Percentiles rank a stretch among this genome's conserved stretches.
phyloP scores from a whole-genome alignment of 2,113 vertebrate genomes.

The Lota lota region DNA sequence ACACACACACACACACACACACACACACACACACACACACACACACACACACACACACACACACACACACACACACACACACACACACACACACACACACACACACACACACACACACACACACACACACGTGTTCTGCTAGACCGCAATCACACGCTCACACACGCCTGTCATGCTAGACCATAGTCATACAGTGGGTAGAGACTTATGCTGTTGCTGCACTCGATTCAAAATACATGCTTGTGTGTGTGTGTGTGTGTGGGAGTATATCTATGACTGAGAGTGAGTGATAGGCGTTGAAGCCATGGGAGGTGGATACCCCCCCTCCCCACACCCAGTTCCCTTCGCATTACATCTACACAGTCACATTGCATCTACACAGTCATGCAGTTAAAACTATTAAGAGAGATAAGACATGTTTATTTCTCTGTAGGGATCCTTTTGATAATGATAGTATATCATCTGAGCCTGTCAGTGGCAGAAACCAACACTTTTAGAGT shows the following conservation, averaged over 20 bases:
- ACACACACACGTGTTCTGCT: too few species aligned
- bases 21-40: conserved; percentile 2
- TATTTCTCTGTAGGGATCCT: too few species aligned
- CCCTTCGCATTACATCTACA: too few species aligned
- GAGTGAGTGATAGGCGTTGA: conserved; percentile 1
- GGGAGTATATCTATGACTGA: neutral
- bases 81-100: neutral
- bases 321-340: too few species aligned
- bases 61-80: conserved; percentile 3
- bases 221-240: conserved; percentile 3
- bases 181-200: conserved; percentile 14
- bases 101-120: conserved; percentile 40
- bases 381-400: too few species aligned
- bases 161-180: neutral
- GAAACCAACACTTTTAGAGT: too few species aligned
- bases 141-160: neutral
- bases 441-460: too few species aligned
- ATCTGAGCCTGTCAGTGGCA: too few species aligned
- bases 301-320: too few species aligned
- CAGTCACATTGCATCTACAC: too few species aligned
- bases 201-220: conserved; percentile 6
- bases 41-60: conserved; percentile 8
- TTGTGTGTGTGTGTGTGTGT: neutral
- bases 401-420: too few species aligned
- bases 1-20: neutral